These are phyloP conservation scores for Vulpes lagopus DNA, from an alignment of 2,113 vertebrate genomes.

Conservation along the genomic window DNA sequence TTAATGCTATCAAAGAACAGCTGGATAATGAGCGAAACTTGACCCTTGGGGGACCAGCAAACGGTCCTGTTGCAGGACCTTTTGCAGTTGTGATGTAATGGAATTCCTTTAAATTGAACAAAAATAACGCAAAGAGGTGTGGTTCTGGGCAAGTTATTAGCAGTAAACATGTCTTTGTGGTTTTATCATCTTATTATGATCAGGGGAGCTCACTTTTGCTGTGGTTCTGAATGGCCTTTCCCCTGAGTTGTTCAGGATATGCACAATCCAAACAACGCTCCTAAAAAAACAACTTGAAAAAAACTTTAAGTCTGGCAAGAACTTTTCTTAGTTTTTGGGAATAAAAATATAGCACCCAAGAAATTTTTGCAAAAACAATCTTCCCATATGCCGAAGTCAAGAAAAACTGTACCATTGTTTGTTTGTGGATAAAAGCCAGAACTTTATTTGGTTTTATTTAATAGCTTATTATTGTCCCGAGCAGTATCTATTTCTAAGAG, in stretches of 20 bases:
- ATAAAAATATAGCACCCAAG: constrained; percentile 44
- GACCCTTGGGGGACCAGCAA: constrained; percentile 62
- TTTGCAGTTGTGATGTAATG: constrained; percentile 71
- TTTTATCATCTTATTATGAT: constrained; percentile 59
- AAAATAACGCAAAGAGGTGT: constrained; percentile 71
- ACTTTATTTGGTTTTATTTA: constrained; percentile 48
- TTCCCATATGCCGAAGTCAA: constrained; percentile 5
- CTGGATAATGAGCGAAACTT: constrained; percentile 77
- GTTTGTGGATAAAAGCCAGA: constrained; percentile 4
- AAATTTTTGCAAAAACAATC: constrained; percentile 35
- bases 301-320: not conserved
- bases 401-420: constrained; percentile 15
- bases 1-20: constrained; percentile 83
- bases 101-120: constrained; percentile 72
- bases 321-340: not conserved
- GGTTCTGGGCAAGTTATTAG: constrained; percentile 76
- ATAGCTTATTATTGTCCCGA: constrained; percentile 5
- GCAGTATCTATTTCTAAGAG: not conserved
- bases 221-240: constrained; percentile 18
- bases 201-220: not conserved
- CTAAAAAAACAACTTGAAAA: constrained; percentile 11
- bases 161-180: constrained; percentile 50
- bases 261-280: constrained; percentile 13
- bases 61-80: constrained; percentile 14
- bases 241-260: constrained; percentile 2